Evolutionary conservation across 2,797 vertebrate species (phyloP).

Genomic region (Xiphophorus birchmanni): DNA sequence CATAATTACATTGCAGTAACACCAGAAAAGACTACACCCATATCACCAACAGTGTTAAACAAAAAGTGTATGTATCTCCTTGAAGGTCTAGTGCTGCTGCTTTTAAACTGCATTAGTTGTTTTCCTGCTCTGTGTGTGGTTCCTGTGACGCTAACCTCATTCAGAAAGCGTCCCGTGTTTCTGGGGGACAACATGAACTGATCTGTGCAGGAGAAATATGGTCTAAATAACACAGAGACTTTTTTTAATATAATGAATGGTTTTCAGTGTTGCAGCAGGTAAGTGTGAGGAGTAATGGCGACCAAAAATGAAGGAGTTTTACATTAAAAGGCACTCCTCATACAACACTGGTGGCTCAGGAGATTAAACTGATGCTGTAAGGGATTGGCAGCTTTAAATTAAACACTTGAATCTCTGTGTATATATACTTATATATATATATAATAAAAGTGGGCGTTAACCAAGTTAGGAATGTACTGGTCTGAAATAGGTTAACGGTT

Average conservation of each 20-base stretch:
- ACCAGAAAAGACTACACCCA: constrained; percentile 96
- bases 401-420: background rate
- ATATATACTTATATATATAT: no score
- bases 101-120: constrained; percentile 57
- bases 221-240: constrained; percentile 43
- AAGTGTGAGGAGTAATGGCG: constrained; percentile 74
- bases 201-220: constrained; percentile 45
- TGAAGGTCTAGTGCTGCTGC: constrained; percentile 75
- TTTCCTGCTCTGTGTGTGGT: constrained; percentile 50
- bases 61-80: constrained; percentile 99
- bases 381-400: background rate
- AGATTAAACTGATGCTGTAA: background rate
- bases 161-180: constrained; percentile 37
- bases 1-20: constrained; percentile 99
- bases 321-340: constrained; percentile 32
- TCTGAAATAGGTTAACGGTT: background rate
- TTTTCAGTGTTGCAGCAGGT: constrained; percentile 68
- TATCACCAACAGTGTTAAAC: constrained; percentile 95
- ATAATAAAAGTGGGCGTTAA: constrained; percentile 1
- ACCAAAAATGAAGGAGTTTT: constrained; percentile 26
- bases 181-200: constrained; percentile 42
- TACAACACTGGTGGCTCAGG: constrained; percentile 6
- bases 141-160: constrained; percentile 48
- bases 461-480: background rate
- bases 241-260: constrained; percentile 49